These are phyloP conservation scores for Muscidifurax raptorellus DNA, from an alignment of 1,140 invertebrate species.

Conservation along the genomic window DNA sequence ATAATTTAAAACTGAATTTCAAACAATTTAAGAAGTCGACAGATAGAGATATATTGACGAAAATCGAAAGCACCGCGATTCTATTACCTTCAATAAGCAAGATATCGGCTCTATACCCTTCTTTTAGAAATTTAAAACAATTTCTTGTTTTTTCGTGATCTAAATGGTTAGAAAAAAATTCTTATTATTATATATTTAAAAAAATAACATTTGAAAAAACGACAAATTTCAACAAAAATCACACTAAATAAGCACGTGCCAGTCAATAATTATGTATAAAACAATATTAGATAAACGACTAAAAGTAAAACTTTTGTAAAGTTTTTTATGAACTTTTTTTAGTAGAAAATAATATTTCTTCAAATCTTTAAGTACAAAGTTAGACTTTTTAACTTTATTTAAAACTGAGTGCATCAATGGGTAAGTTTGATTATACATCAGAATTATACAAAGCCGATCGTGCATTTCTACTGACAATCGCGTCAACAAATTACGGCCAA, in stretches of 20 bases:
- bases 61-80: neutral
- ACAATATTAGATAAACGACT: neutral
- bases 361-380: no score
- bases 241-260: neutral
- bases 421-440: no score
- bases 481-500: neutral
- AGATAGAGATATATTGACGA: neutral
- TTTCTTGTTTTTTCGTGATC: neutral
- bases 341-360: no score
- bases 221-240: neutral
- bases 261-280: no score
- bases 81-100: neutral
- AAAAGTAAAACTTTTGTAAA: no score
- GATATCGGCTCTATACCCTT: neutral
- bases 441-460: no score
- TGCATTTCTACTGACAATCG: no score
- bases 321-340: no score
- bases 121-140: slow-evolving; percentile 4
- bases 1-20: neutral
- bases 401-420: no score
- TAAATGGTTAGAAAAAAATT: neutral
- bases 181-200: neutral
- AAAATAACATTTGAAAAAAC: no score
- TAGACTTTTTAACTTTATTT: no score
- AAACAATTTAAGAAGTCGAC: neutral